A percentile compares a stretch with the other conserved stretches of the same genome.
Evolutionary conservation across 2,888 invertebrate genomes (phyloP).

Genomic region (Spodoptera littoralis): DNA sequence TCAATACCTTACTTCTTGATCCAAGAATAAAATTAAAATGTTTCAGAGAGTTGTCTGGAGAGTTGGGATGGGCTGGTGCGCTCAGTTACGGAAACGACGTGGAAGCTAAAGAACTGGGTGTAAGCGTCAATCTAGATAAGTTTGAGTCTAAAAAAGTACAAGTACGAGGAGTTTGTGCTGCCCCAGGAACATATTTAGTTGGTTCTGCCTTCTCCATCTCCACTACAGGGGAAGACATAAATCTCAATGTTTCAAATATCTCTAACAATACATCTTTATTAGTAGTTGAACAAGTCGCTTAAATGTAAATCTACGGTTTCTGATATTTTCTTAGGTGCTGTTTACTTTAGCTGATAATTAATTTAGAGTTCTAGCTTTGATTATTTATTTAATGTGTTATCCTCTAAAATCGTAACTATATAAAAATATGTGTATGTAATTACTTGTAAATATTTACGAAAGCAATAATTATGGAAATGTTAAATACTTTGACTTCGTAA

Average conservation of each 20-base stretch:
- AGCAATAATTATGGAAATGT: no score
- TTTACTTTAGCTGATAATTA: not conserved
- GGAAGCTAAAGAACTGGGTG: slow-evolving; percentile 77
- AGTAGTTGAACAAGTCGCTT: slow-evolving; percentile 72
- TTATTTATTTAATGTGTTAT: no score
- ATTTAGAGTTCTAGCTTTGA: no score
- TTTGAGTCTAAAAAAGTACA: slow-evolving; percentile 87
- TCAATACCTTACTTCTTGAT: no score
- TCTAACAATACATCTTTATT: slow-evolving; percentile 78
- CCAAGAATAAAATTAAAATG: slow-evolving; percentile 3
- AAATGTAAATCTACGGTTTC: slow-evolving; percentile 10
- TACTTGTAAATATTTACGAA: no score
- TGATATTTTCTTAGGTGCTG: not conserved
- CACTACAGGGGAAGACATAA: slow-evolving; percentile 57
- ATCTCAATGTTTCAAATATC: slow-evolving; percentile 64
- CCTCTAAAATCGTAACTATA: no score
- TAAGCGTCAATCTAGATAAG: slow-evolving; percentile 81
- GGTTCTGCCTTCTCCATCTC: slow-evolving; percentile 89
- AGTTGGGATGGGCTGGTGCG: slow-evolving; percentile 84
- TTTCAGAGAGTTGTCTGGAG: slow-evolving; percentile 74
- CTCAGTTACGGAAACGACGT: slow-evolving; percentile 77
- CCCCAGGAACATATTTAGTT: slow-evolving; percentile 91
- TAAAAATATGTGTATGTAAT: no score
- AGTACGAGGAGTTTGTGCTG: slow-evolving; percentile 89
- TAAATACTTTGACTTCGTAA: no score